Evolutionary conservation across 1,140 invertebrate genomes (phyloP).

Genomic region (Hypsibius dujardini): DNA sequence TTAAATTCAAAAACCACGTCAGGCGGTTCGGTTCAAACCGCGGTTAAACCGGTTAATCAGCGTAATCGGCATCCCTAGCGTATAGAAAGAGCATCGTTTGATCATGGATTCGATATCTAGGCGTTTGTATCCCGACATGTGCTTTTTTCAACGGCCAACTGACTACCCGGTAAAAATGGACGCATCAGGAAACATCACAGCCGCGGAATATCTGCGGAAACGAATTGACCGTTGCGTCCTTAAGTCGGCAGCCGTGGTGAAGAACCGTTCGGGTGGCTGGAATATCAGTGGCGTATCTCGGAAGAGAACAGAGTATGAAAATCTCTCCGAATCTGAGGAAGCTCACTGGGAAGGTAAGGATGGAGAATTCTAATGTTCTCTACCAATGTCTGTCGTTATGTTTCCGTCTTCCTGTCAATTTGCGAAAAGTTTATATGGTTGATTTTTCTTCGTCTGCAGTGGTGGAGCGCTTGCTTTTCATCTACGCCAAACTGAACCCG

Average conservation of each 20-base stretch:
- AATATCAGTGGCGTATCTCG: slow-evolving; percentile 21
- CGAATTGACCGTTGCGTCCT: slow-evolving; percentile 67
- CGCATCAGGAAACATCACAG: slow-evolving; percentile 46
- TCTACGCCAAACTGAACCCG: slow-evolving; percentile 93
- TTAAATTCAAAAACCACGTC: too few relatives aligned
- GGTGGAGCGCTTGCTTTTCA: slow-evolving; percentile 81
- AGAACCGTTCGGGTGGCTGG: slow-evolving; percentile 23
- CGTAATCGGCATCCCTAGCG: too few relatives aligned
- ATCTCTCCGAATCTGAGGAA: slow-evolving; percentile 31
- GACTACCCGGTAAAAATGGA: slow-evolving; percentile 44
- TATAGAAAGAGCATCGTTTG: too few relatives aligned
- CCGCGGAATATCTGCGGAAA: slow-evolving; percentile 53
- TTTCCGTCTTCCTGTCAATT: too few relatives aligned
- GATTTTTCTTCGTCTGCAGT: slow-evolving; percentile 35
- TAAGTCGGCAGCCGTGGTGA: slow-evolving; percentile 44
- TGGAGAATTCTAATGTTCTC: too few relatives aligned
- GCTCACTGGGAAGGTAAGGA: slow-evolving; percentile 45
- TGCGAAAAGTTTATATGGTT: too few relatives aligned
- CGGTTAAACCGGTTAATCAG: too few relatives aligned
- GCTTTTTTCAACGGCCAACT: slow-evolving; percentile 82
- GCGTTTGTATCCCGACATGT: slow-evolving; percentile 81
- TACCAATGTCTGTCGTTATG: too few relatives aligned
- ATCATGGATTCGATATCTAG: slow-evolving; percentile 33
- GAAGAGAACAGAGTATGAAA: slow-evolving; percentile 3
- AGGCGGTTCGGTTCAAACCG: too few relatives aligned